Percentiles rank a stretch among this genome's conserved stretches.
phyloP scores from a whole-genome alignment of 2,113 vertebrate species.

The Todiramphus chloris region DNA sequence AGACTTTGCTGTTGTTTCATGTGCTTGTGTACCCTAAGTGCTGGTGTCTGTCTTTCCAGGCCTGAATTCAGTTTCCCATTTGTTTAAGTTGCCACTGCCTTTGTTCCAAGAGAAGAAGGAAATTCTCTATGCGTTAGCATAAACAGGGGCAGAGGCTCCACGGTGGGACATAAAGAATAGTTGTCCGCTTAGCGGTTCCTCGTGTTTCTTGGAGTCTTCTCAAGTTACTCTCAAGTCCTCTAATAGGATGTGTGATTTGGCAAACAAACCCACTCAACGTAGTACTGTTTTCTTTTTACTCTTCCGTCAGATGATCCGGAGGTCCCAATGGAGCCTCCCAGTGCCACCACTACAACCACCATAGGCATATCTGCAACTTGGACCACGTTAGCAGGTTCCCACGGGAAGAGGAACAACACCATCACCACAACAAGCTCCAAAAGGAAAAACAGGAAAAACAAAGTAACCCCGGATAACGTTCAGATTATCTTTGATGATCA shows the following conservation, averaged over 20 bases:
- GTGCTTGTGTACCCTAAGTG: neutral
- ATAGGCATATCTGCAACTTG: constrained; percentile 98
- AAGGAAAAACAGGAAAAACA: constrained; percentile 98
- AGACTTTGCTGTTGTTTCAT: neutral
- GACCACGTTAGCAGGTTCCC: constrained; percentile 90
- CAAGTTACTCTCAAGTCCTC: neutral
- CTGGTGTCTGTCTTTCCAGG: neutral
- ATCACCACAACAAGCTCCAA: constrained; percentile 93
- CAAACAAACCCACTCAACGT: neutral
- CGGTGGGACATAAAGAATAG: rapidly evolving
- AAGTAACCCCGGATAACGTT: constrained; percentile 88
- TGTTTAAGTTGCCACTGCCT: neutral
- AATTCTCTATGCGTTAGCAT: rapidly evolving
- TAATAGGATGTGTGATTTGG: neutral
- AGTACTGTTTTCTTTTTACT: neutral
- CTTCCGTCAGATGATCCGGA: constrained; percentile 80
- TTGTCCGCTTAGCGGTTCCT: neutral
- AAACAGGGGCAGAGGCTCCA: neutral
- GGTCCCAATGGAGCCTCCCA: constrained; percentile 94
- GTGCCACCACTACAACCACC: constrained; percentile 98
- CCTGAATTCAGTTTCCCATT: neutral
- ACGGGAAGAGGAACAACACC: constrained; percentile 93
- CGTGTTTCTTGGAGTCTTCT: neutral
- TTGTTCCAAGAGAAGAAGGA: neutral
- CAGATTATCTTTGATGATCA: constrained; percentile 97